Evolutionary conservation across 2,113 vertebrate genomes (phyloP).

Genomic region (Coracopsis vasa): DNA sequence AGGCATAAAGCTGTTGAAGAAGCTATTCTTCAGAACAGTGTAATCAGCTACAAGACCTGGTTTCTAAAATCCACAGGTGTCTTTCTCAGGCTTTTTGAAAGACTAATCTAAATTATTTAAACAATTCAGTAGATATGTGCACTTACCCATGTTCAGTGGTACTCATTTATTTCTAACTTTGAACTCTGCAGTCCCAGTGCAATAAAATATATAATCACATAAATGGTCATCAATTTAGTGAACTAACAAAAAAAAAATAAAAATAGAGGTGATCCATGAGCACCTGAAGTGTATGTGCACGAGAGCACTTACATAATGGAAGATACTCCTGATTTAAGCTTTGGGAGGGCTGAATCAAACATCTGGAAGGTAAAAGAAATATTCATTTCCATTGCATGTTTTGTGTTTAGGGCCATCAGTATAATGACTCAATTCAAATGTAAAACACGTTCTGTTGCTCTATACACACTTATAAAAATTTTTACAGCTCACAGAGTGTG

Average conservation of each 20-base stretch:
- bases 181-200: not conserved
- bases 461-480: not conserved
- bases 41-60: not conserved
- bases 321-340: not conserved
- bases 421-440: not conserved
- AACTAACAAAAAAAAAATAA: not conserved
- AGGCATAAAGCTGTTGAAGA: slow-evolving; percentile 15
- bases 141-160: not conserved
- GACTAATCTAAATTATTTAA: not conserved
- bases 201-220: not conserved
- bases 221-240: not conserved
- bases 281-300: not conserved
- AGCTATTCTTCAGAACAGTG: slow-evolving; percentile 24
- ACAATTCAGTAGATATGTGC: not conserved
- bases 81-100: not conserved
- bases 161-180: not conserved
- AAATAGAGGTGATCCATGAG: not conserved
- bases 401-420: not conserved
- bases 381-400: not conserved
- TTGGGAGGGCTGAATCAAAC: not conserved
- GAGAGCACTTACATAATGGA: not conserved
- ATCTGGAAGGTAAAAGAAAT: not conserved
- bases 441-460: not conserved
- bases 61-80: slow-evolving; percentile 29
- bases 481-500: not conserved